These are phyloP conservation scores for Cephus sareptanus DNA, from an alignment of 2,888 invertebrate genomes.

Conservation along the genomic window DNA sequence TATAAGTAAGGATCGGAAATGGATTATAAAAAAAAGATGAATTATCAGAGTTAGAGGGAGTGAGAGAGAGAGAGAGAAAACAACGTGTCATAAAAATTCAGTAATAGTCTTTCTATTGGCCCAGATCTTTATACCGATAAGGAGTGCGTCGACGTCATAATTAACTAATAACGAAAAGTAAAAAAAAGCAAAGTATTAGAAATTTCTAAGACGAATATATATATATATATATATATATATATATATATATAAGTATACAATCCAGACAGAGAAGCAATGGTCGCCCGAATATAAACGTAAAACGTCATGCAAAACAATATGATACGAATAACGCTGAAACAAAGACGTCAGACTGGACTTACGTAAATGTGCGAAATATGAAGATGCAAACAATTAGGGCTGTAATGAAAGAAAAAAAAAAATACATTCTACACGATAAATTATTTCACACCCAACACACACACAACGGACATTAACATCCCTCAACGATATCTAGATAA, in stretches of 20 bases:
- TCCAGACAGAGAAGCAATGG: background rate
- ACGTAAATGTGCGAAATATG: background rate
- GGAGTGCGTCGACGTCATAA: background rate
- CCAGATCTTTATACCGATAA: constrained; percentile 14
- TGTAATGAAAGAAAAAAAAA: background rate
- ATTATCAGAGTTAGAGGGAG: background rate
- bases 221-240: background rate
- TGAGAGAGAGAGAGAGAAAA: background rate
- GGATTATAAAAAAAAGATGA: background rate
- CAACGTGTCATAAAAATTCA: background rate
- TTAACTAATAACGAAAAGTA: constrained; percentile 1
- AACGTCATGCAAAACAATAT: background rate
- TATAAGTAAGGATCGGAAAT: background rate
- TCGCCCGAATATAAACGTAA: background rate
- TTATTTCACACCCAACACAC: background rate
- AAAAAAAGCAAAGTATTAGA: constrained; percentile 6
- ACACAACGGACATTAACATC: background rate
- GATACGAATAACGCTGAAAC: background rate
- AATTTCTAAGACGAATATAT: background rate
- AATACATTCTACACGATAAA: background rate
- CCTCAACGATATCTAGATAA: background rate
- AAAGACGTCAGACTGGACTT: background rate
- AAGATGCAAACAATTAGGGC: background rate
- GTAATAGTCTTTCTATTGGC: constrained; percentile 9
- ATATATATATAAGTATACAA: background rate